Evolutionary conservation across 2,888 invertebrate species (phyloP).

Genomic region (Scaptomyza parva): DNA sequence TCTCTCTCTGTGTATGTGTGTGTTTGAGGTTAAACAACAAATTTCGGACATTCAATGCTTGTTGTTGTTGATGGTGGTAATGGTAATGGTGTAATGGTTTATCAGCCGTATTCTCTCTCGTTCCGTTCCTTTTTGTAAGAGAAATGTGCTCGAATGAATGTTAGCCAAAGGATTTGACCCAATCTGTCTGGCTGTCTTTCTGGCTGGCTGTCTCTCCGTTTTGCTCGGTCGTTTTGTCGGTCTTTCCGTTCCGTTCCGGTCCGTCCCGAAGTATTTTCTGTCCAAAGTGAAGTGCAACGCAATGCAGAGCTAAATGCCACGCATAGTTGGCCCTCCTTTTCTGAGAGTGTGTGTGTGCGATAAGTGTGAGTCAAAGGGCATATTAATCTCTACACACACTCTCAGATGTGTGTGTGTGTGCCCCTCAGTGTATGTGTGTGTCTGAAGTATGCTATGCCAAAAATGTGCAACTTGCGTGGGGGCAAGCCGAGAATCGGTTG

Average conservation of each 20-base stretch:
- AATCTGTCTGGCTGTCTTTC: not conserved
- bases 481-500: slow-evolving; percentile 16
- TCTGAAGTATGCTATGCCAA: slow-evolving; percentile 48
- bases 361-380: slow-evolving; percentile 25
- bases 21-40: slow-evolving; percentile 3
- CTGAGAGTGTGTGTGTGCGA: slow-evolving; percentile 2
- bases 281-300: slow-evolving; percentile 39
- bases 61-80: too few relatives aligned
- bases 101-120: slow-evolving; percentile 24
- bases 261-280: not conserved
- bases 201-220: not conserved
- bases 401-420: slow-evolving; percentile 1
- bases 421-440: slow-evolving; percentile 24
- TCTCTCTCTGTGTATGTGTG: not conserved
- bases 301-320: slow-evolving; percentile 45
- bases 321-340: slow-evolving; percentile 34
- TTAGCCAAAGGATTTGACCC: slow-evolving; percentile 22
- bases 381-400: not conserved
- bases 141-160: slow-evolving; percentile 22
- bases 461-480: slow-evolving; percentile 56
- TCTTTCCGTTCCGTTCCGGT: not conserved
- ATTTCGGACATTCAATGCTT: slow-evolving; percentile 19
- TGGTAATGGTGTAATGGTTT: slow-evolving; percentile 6
- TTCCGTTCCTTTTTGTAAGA: slow-evolving; percentile 7
- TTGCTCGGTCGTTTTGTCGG: not conserved